Evolutionary conservation across 2,888 invertebrate species (phyloP).

Genomic region (Macaria notata): DNA sequence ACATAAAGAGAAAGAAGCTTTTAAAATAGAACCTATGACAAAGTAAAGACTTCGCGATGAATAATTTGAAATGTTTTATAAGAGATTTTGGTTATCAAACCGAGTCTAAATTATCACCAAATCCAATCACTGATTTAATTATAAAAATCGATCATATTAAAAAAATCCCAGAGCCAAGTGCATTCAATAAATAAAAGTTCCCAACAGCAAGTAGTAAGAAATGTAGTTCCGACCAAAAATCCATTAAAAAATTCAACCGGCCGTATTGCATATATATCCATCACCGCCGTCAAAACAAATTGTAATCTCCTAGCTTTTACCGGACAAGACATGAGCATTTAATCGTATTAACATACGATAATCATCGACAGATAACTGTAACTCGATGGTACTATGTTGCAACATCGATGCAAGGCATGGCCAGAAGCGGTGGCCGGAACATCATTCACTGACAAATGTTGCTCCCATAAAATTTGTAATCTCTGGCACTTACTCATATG

Average conservation of each 20-base stretch:
- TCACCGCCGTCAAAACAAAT: slow-evolving; percentile 28
- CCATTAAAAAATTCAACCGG: slow-evolving; percentile 5
- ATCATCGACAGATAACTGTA: slow-evolving; percentile 66
- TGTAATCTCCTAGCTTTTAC: slow-evolving; percentile 36
- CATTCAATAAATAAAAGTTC: too few relatives aligned
- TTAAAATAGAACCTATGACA: too few relatives aligned
- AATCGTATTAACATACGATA: slow-evolving; percentile 64
- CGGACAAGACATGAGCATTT: slow-evolving; percentile 48
- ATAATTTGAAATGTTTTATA: too few relatives aligned
- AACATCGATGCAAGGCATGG: slow-evolving; percentile 50
- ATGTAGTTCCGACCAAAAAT: neutral
- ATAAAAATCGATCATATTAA: too few relatives aligned
- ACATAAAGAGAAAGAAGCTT: too few relatives aligned
- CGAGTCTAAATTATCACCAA: too few relatives aligned
- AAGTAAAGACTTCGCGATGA: too few relatives aligned
- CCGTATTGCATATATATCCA: slow-evolving; percentile 20
- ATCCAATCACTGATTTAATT: too few relatives aligned
- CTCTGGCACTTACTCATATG: too few relatives aligned
- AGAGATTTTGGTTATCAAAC: too few relatives aligned
- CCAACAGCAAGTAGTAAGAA: neutral
- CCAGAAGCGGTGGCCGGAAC: slow-evolving; percentile 49
- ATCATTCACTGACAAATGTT: slow-evolving; percentile 25
- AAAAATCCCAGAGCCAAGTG: too few relatives aligned
- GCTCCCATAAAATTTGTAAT: neutral
- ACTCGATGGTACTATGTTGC: slow-evolving; percentile 47